Percentiles rank a stretch among this genome's conserved stretches.
phyloP scores from a whole-genome alignment of 2,797 vertebrate species.

The Cyprinella venusta region DNA sequence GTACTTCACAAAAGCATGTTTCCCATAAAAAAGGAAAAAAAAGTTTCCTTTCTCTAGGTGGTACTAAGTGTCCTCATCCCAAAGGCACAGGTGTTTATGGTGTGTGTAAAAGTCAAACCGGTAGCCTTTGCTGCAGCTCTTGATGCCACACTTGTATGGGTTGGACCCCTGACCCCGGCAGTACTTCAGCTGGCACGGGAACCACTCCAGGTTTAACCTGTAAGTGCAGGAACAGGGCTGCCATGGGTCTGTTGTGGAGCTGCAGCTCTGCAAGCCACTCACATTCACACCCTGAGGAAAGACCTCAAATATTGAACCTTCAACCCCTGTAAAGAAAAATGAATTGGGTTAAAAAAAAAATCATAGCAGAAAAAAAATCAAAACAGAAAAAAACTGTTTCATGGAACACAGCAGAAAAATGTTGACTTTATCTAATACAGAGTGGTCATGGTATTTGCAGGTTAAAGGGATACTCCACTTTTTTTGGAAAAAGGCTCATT shows the following conservation, averaged over 20 bases:
- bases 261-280: slow-evolving; percentile 70
- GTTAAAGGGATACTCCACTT: too few species aligned
- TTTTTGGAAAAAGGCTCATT: too few species aligned
- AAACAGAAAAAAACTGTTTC: too few species aligned
- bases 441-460: background rate
- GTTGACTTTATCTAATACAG: background rate
- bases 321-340: slow-evolving; percentile 71
- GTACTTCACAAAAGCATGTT: slow-evolving; percentile 2
- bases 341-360: background rate
- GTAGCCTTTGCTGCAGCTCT: slow-evolving; percentile 86
- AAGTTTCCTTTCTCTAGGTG: background rate
- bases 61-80: slow-evolving; percentile 81
- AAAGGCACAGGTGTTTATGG: slow-evolving; percentile 82
- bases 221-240: slow-evolving; percentile 82
- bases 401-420: background rate
- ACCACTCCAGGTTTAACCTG: slow-evolving; percentile 82
- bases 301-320: slow-evolving; percentile 80
- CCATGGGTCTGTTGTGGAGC: slow-evolving; percentile 71
- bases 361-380: background rate
- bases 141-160: slow-evolving; percentile 87
- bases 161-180: slow-evolving; percentile 77
- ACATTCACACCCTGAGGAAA: slow-evolving; percentile 67
- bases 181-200: slow-evolving; percentile 87
- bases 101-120: slow-evolving; percentile 81
- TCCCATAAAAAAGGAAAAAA: background rate